These are phyloP conservation scores for Archegozetes longisetosus DNA, from an alignment of 1,140 invertebrate genomes.

Conservation along the genomic window DNA sequence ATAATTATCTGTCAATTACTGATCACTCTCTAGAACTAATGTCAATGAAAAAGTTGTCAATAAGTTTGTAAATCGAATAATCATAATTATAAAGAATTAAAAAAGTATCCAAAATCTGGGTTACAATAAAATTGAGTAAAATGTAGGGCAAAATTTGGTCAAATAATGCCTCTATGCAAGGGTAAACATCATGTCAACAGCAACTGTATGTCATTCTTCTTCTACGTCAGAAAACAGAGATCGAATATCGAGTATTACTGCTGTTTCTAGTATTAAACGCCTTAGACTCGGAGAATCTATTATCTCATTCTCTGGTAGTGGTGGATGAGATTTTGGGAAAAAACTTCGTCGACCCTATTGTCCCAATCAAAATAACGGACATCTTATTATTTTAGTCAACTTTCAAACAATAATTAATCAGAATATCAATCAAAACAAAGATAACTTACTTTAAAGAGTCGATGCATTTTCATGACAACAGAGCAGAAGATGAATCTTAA, in stretches of 20 bases:
- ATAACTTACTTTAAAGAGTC: constrained; percentile 41
- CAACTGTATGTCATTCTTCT: not conserved
- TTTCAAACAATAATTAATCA: not conserved
- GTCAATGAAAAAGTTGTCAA: too few species aligned
- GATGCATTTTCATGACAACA: constrained; percentile 65
- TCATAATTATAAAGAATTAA: too few species aligned
- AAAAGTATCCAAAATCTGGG: too few species aligned
- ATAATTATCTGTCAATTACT: too few species aligned
- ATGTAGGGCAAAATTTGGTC: too few species aligned
- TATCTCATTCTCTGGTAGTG: constrained; percentile 71
- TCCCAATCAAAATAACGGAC: not conserved
- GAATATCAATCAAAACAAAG: not conserved
- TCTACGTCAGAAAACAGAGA: constrained; percentile 40
- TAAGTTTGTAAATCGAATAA: too few species aligned
- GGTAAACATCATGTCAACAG: not conserved
- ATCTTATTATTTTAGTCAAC: not conserved
- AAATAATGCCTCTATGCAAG: not conserved
- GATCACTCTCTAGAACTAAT: too few species aligned
- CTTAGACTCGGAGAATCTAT: constrained; percentile 66
- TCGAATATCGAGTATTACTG: constrained; percentile 58
- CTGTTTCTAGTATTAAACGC: constrained; percentile 62
- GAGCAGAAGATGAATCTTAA: constrained; percentile 85
- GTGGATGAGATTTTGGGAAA: constrained; percentile 63
- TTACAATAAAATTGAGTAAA: too few species aligned
- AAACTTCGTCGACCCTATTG: constrained; percentile 45